Evolutionary conservation across 2,888 invertebrate species (phyloP).

Genomic region (Ochlodes sylvanus): DNA sequence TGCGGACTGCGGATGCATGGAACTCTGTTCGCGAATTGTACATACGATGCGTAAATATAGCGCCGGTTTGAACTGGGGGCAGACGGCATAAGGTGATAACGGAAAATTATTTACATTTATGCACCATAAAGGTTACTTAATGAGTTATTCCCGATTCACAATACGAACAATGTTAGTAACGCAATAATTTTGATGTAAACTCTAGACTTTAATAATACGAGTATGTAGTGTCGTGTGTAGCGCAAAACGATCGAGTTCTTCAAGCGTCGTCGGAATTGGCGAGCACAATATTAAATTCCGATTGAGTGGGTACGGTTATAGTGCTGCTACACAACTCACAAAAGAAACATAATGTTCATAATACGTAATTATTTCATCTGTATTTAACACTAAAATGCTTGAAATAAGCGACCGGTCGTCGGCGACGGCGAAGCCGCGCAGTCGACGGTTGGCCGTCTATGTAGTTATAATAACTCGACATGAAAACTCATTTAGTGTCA

Average conservation of each 20-base stretch:
- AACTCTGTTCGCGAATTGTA: slow-evolving; percentile 21
- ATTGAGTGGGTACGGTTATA: too few relatives aligned
- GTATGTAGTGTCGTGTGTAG: too few relatives aligned
- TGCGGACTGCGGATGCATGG: slow-evolving; percentile 43
- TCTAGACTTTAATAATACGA: too few relatives aligned
- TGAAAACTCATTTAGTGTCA: slow-evolving; percentile 72
- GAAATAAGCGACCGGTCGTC: slow-evolving; percentile 17
- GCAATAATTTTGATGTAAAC: too few relatives aligned
- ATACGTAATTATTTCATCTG: not conserved
- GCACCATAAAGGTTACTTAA: slow-evolving; percentile 9
- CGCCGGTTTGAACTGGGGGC: slow-evolving; percentile 17
- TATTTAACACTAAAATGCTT: slow-evolving; percentile 10
- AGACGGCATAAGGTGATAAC: not conserved
- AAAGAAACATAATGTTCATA: too few relatives aligned
- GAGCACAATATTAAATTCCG: too few relatives aligned
- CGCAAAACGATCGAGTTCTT: too few relatives aligned
- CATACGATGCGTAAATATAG: slow-evolving; percentile 21
- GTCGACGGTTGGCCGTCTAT: slow-evolving; percentile 46
- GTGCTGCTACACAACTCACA: too few relatives aligned
- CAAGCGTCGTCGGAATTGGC: too few relatives aligned
- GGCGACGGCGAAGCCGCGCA: slow-evolving; percentile 9
- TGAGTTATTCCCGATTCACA: slow-evolving; percentile 1
- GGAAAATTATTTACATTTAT: slow-evolving; percentile 21
- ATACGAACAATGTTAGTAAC: slow-evolving; percentile 5
- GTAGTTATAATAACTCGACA: slow-evolving; percentile 71